Conservation (phyloP, 2,113 vertebrate genomes). For the Paramisgurnus dabryanus region DNA sequence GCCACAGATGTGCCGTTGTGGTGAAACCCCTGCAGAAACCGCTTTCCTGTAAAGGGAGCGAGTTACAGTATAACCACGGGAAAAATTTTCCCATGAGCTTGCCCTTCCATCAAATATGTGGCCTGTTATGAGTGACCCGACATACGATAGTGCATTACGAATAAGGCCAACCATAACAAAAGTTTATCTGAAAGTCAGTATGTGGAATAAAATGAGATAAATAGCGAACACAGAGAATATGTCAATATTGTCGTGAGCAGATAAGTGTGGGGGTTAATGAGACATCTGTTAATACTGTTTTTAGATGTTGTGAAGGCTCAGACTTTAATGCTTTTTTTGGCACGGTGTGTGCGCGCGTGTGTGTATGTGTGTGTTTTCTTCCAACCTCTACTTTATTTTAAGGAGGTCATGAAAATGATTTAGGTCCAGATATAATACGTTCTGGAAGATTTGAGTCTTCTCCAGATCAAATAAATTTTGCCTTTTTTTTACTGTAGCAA, state of each 20-base stretch:
- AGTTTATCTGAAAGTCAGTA: constrained; percentile 37
- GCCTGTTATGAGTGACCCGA: background rate
- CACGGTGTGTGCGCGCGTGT: background rate
- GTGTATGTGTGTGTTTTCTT: background rate
- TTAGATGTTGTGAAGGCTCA: constrained; percentile 22
- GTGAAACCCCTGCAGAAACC: constrained; percentile 22
- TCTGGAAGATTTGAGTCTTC: constrained; percentile 17
- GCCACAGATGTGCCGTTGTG: constrained; percentile 29
- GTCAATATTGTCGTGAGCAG: constrained; percentile 40
- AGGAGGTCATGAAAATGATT: constrained; percentile 18
- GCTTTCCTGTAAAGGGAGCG: constrained; percentile 28
- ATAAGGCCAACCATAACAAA: constrained; percentile 43
- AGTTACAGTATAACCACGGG: constrained; percentile 16
- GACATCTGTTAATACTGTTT: constrained; percentile 18
- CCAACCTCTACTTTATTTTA: constrained; percentile 7
- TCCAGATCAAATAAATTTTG: background rate
- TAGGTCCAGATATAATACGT: constrained; percentile 16
- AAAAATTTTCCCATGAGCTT: constrained; percentile 38
- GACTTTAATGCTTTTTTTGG: constrained; percentile 21
- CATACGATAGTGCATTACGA: constrained; percentile 12
- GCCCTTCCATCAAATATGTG: constrained; percentile 35
- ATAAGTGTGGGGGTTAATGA: constrained; percentile 24
- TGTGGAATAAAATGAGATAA: constrained; percentile 28
- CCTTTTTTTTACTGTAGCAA: background rate
- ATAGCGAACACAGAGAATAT: constrained; percentile 21